phyloP scores from a whole-genome alignment of 2,888 invertebrate genomes.

The Zele albiditarsus region DNA sequence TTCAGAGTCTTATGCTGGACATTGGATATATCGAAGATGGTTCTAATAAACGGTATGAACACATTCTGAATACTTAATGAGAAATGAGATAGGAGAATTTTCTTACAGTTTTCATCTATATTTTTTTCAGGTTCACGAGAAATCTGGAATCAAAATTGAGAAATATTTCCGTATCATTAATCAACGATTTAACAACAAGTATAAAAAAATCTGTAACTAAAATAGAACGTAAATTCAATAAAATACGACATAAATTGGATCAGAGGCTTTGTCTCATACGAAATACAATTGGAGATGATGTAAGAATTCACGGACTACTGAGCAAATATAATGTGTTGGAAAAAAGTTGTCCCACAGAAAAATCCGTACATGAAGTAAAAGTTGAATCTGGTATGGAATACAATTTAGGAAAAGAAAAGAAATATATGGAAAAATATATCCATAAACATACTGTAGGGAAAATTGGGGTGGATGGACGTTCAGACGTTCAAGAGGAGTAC shows the following conservation, averaged over 20 bases:
- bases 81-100: neutral
- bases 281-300: constrained; percentile 18
- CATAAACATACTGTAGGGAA: constrained; percentile 8
- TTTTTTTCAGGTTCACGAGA: constrained; percentile 23
- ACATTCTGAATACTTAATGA: neutral
- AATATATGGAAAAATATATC: neutral
- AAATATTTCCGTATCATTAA: constrained; percentile 9
- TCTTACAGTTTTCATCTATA: neutral
- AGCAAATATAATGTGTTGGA: neutral
- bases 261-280: constrained; percentile 25
- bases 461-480: neutral
- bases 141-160: constrained; percentile 26
- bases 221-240: constrained; percentile 21
- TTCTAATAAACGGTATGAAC: constrained; percentile 15
- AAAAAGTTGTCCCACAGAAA: constrained; percentile 8
- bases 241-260: constrained; percentile 20
- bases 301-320: constrained; percentile 13
- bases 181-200: constrained; percentile 25
- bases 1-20: constrained; percentile 18
- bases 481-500: neutral
- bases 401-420: neutral
- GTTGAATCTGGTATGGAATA: neutral
- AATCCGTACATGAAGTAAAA: neutral
- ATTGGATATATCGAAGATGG: constrained; percentile 9
- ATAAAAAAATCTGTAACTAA: neutral